Evolutionary conservation across 2,888 invertebrate genomes (phyloP).

Genomic region (Volucella inflata): DNA sequence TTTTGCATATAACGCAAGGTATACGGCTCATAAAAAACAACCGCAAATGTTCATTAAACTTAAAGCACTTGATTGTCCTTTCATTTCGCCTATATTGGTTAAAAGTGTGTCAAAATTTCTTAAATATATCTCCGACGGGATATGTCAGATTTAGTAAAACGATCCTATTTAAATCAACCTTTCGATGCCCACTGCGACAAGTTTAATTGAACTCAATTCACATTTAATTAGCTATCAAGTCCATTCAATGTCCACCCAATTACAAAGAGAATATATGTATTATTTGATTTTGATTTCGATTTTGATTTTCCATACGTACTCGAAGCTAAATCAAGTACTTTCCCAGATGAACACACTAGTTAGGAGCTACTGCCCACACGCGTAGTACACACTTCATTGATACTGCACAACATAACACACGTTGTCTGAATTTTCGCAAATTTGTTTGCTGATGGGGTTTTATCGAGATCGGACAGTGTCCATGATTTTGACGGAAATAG

Average conservation of each 20-base stretch:
- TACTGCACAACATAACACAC: background rate
- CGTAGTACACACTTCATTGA: too few relatives aligned
- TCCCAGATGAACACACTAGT: slow-evolving; percentile 5
- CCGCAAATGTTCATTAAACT: too few relatives aligned
- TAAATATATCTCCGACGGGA: too few relatives aligned
- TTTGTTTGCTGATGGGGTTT: slow-evolving; percentile 81
- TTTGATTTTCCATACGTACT: slow-evolving; percentile 37
- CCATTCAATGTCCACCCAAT: slow-evolving; percentile 27
- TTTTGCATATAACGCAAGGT: too few relatives aligned
- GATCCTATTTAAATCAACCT: background rate
- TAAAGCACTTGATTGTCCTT: too few relatives aligned
- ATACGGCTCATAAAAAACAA: too few relatives aligned
- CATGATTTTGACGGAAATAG: slow-evolving; percentile 81
- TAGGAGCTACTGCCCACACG: slow-evolving; percentile 47
- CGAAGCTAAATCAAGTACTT: slow-evolving; percentile 33
- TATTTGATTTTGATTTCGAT: slow-evolving; percentile 29
- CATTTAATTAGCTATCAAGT: slow-evolving; percentile 48
- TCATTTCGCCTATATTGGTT: too few relatives aligned
- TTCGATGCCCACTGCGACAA: background rate
- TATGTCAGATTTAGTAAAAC: too few relatives aligned
- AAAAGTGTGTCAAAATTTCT: too few relatives aligned
- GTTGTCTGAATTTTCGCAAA: slow-evolving; percentile 61
- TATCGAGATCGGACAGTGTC: slow-evolving; percentile 83
- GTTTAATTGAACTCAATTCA: slow-evolving; percentile 43
- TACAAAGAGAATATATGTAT: slow-evolving; percentile 29